phyloP scores from a whole-genome alignment of 2,888 invertebrate species.

The Mesopsocus fuscifrons region DNA sequence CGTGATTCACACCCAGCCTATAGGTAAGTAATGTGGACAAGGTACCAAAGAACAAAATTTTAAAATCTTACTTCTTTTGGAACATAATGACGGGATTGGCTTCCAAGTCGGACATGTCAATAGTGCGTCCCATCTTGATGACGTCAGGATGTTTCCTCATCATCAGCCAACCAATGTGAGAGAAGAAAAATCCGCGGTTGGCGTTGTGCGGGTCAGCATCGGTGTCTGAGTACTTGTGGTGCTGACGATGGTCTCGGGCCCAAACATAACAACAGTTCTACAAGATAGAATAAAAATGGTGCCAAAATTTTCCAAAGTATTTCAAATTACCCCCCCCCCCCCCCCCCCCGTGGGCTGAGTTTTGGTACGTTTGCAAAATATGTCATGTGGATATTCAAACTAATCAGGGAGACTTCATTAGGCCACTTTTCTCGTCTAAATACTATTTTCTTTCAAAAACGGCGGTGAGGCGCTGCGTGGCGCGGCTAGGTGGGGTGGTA shows the following conservation, averaged over 20 bases:
- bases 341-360: no score
- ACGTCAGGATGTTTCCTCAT: constrained; percentile 54
- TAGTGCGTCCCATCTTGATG: constrained; percentile 35
- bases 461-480: no score
- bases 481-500: no score
- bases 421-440: background rate
- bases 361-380: no score
- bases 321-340: no score
- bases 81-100: constrained; percentile 48
- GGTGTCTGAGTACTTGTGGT: constrained; percentile 51
- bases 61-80: constrained; percentile 43
- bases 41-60: no score
- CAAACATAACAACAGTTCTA: constrained; percentile 53
- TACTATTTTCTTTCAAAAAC: constrained; percentile 4
- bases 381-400: no score
- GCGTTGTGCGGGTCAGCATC: constrained; percentile 63
- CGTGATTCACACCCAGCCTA: no score
- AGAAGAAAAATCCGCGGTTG: constrained; percentile 63
- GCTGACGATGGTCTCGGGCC: constrained; percentile 56
- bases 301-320: no score
- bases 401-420: background rate
- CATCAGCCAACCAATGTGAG: constrained; percentile 71
- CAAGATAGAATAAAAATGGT: no score
- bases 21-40: no score
- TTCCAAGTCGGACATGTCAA: constrained; percentile 52